Conservation (phyloP, 2,888 invertebrate genomes). For the Hydroisotoma schaefferi region DNA sequence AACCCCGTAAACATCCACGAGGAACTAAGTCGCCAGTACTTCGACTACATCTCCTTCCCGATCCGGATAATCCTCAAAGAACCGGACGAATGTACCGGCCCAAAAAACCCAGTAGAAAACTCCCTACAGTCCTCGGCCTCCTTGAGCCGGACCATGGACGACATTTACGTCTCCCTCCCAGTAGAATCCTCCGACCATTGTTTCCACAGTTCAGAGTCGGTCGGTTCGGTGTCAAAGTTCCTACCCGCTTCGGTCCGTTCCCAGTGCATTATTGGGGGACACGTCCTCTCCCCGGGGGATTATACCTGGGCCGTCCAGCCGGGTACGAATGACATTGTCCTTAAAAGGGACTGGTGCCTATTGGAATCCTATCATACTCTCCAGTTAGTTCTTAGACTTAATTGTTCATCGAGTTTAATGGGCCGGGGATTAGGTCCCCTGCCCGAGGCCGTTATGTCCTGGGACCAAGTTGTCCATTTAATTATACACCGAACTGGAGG, state of each 20-base stretch:
- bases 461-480: constrained; percentile 48
- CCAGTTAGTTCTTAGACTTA: constrained; percentile 36
- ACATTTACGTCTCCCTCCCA: constrained; percentile 46
- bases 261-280: constrained; percentile 35
- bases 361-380: constrained; percentile 44
- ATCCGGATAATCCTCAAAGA: constrained; percentile 44
- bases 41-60: constrained; percentile 48
- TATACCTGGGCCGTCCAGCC: constrained; percentile 43
- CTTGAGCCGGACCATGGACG: constrained; percentile 41
- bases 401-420: constrained; percentile 29
- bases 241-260: constrained; percentile 43
- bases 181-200: constrained; percentile 39
- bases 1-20: background rate
- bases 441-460: constrained; percentile 41
- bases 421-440: constrained; percentile 3
- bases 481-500: constrained; percentile 37
- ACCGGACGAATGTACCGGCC: constrained; percentile 21
- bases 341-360: constrained; percentile 45
- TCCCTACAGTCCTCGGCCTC: background rate
- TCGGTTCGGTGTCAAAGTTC: constrained; percentile 39
- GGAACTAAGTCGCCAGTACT: constrained; percentile 13
- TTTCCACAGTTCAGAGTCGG: constrained; percentile 43
- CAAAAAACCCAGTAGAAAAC: background rate
- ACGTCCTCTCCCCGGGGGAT: constrained; percentile 21
- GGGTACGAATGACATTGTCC: constrained; percentile 39